These are phyloP conservation scores for Linepithema humile DNA, from an alignment of 1,140 invertebrate species.

Conservation along the genomic window DNA sequence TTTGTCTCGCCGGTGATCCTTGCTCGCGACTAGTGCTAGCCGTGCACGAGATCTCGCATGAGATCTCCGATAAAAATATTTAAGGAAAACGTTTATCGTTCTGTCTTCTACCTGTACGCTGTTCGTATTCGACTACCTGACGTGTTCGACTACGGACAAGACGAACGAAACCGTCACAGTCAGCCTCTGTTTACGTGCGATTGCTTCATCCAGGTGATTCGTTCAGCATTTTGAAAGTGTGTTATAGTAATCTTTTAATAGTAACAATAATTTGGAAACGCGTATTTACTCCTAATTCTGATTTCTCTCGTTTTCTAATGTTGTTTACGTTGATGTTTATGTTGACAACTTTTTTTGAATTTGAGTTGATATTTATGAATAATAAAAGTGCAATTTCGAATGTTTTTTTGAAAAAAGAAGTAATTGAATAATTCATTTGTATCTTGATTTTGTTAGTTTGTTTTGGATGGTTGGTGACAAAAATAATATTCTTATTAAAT, in stretches of 20 bases:
- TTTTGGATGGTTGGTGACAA: not conserved
- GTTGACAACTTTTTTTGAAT: too few species aligned
- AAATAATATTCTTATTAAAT: not conserved
- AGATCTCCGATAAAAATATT: too few species aligned
- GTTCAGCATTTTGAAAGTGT: not conserved
- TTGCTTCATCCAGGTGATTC: not conserved
- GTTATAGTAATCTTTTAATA: not conserved
- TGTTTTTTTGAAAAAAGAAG: too few species aligned
- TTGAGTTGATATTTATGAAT: too few species aligned
- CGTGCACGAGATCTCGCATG: too few species aligned
- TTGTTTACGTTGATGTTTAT: not conserved
- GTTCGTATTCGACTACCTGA: too few species aligned
- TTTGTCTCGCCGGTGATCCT: too few species aligned
- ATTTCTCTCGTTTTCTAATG: not conserved
- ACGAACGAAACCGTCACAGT: not conserved
- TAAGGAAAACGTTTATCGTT: too few species aligned
- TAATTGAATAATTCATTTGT: not conserved
- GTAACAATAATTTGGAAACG: not conserved
- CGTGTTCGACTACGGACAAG: not conserved
- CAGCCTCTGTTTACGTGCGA: not conserved
- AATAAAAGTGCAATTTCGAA: too few species aligned
- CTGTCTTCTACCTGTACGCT: too few species aligned
- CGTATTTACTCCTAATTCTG: too few species aligned
- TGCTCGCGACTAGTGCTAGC: too few species aligned
- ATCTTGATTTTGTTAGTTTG: not conserved